Conservation (phyloP, 2,888 invertebrate genomes). For the Sinhomidia bicolor region DNA sequence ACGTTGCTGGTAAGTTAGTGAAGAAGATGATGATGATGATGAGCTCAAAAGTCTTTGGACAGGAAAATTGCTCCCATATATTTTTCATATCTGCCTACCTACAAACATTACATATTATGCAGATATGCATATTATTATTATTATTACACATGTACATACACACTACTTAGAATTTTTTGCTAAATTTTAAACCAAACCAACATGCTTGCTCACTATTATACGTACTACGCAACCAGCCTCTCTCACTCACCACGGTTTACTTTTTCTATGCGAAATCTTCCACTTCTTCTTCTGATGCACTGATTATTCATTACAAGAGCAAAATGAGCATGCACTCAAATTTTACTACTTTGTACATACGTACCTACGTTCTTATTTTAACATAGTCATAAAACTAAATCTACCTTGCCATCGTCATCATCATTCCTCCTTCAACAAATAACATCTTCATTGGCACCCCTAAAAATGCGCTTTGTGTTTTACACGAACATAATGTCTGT, state of each 20-base stretch:
- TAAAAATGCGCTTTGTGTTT: not conserved
- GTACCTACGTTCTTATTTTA: too few relatives aligned
- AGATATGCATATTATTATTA: not conserved
- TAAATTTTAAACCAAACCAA: not conserved
- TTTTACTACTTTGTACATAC: not conserved
- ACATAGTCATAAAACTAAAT: not conserved
- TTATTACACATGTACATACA: not conserved
- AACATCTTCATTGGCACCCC: not conserved
- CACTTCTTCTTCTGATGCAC: conserved; percentile 28
- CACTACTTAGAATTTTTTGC: not conserved
- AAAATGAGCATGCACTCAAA: conserved; percentile 8
- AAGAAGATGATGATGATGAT: conserved; percentile 7
- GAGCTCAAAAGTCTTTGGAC: conserved; percentile 68
- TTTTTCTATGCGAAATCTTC: conserved; percentile 10
- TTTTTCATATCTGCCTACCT: not conserved
- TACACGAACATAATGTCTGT: not conserved
- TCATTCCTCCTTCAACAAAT: too few relatives aligned
- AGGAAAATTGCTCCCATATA: conserved; percentile 67
- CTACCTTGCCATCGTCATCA: not conserved
- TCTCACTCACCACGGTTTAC: conserved; percentile 35
- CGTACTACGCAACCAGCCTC: too few relatives aligned
- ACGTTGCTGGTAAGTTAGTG: too few relatives aligned
- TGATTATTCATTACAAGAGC: conserved; percentile 51
- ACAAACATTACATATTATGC: not conserved
- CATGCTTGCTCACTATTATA: not conserved